Base-by-base conservation (phyloP, 2,888 invertebrate species). In the Noctua janthina region DNA sequence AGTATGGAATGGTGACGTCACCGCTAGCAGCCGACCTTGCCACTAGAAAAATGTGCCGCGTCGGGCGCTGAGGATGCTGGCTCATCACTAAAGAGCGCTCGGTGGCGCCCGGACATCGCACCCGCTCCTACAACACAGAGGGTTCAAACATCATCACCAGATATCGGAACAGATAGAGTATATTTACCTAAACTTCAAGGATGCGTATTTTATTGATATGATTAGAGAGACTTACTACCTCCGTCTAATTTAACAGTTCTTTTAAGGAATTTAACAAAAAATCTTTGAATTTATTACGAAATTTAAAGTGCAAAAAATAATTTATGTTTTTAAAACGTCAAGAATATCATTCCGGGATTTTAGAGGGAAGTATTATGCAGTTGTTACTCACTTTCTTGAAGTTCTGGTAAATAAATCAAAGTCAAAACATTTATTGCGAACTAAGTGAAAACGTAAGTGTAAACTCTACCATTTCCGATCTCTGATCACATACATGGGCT, bases 41-140 rank as follows among this genome's bases (percentile, higher is more conserved):
- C 91, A 95, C 96, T 96, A 95, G 96, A 97, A 97, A 97, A 97
- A 97, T 97, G 96, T 97, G 97, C 97, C 96, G 96, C 95, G 96
- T 96, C 94, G 96, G 93, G 88, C 92, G 91, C 91, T 88, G 93
- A 93, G 92, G 91, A 88, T 92, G 96, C 96, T 95, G 92, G 94
- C 95, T 96, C 96, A 96, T 95, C 96, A 96, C 92, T 91, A 92
- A 91, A 17, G 85, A 74, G 80, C 91, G 91, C 86, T 86, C 90
- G 91, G 90, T 87, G 89, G 89, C 91, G 92, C 90, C 90, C 88
- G 90, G 89, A 76, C 90, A 89, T 91, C 92, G 91, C 93, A 91
- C 93, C 91, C 93, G 89, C 87, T 92, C 88, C 92, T 90, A 85
- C 86, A 83, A 72, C 67, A 67, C 81, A 66, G n/a, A 35, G 39